phyloP scores from a whole-genome alignment of 2,888 invertebrate species.

The Panopea generosa region DNA sequence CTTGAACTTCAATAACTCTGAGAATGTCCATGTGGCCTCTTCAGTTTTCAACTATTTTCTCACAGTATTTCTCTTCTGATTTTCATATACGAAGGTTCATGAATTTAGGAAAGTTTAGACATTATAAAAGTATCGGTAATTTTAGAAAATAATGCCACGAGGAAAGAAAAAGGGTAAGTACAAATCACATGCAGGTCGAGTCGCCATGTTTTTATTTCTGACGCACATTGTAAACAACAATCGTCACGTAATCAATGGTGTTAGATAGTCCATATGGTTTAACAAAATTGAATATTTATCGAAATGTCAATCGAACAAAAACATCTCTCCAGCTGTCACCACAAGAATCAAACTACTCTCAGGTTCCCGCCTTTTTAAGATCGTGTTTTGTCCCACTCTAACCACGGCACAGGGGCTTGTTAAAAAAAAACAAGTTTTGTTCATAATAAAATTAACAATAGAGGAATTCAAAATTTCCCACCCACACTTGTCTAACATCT shows the following conservation, averaged over 20 bases:
- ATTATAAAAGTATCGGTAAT: conserved; percentile 68
- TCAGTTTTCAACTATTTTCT: conserved; percentile 60
- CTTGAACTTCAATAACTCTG: conserved; percentile 49
- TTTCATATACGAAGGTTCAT: conserved; percentile 77
- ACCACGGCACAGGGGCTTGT: too few relatives aligned
- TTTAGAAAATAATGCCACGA: conserved; percentile 78
- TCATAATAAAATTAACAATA: too few relatives aligned
- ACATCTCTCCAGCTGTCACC: too few relatives aligned
- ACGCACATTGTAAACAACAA: not conserved
- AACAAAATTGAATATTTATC: too few relatives aligned
- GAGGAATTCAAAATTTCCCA: too few relatives aligned
- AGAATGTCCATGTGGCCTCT: conserved; percentile 74
- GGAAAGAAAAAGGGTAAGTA: conserved; percentile 75
- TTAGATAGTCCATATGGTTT: not conserved
- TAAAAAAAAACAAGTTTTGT: too few relatives aligned
- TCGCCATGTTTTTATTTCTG: conserved; percentile 17
- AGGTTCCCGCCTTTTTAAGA: too few relatives aligned
- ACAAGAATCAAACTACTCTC: too few relatives aligned
- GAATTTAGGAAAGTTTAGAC: conserved; percentile 70
- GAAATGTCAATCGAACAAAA: too few relatives aligned
- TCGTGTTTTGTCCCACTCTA: too few relatives aligned
- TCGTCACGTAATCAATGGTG: too few relatives aligned
- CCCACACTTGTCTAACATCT: too few relatives aligned
- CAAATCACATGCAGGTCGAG: not conserved
- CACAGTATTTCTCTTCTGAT: conserved; percentile 68